A percentile compares a stretch with the other conserved stretches of the same genome.
Conservation (phyloP, 1,140 invertebrate genomes). For the Eurosta solidaginis region DNA sequence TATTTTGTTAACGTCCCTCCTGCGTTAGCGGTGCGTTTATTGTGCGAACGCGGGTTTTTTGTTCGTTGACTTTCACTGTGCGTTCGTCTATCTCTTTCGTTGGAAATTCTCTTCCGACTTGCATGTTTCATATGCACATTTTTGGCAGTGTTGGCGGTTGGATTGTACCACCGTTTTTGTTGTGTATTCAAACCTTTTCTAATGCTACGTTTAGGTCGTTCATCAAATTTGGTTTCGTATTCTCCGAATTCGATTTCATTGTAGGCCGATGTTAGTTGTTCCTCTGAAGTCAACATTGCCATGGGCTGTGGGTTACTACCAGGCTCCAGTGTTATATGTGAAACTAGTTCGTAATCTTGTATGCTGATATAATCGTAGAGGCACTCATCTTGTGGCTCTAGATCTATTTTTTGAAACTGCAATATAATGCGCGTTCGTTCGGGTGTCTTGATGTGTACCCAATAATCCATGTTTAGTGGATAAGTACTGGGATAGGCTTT, state of each 20-base stretch:
- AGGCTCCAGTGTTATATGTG: conserved; percentile 36
- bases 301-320: conserved; percentile 37
- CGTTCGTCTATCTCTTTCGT: conserved; percentile 2
- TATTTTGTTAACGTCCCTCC: neutral
- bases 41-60: neutral
- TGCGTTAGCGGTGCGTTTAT: neutral
- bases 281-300: conserved; percentile 37
- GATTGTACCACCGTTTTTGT: neutral
- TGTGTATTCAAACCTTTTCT: neutral
- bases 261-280: conserved; percentile 14
- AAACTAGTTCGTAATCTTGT: conserved; percentile 37
- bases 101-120: neutral
- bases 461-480: conserved; percentile 71
- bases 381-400: conserved; percentile 76
- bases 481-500: conserved; percentile 71
- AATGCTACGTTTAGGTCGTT: conserved; percentile 28
- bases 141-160: neutral
- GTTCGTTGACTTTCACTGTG: neutral
- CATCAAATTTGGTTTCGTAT: neutral
- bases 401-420: conserved; percentile 69
- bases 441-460: conserved; percentile 66
- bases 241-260: conserved; percentile 9
- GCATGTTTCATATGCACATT: neutral
- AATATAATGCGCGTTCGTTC: conserved; percentile 68
- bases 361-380: conserved; percentile 73